phyloP scores from a whole-genome alignment of 1,140 invertebrate species.

The Drosophila nannoptera region DNA sequence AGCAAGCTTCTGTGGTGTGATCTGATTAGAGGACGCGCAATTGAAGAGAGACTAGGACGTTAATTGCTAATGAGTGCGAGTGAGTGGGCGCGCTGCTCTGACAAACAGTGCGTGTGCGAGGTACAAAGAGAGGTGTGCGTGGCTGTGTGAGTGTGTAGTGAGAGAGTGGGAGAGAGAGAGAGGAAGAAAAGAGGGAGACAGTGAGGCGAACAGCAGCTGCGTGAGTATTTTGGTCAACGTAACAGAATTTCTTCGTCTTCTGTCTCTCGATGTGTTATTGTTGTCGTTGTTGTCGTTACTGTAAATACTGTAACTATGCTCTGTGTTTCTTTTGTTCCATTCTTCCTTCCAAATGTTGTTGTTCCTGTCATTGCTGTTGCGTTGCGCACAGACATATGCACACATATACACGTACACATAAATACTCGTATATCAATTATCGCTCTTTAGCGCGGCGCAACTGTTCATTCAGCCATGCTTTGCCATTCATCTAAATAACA shows the following conservation, averaged over 20 bases:
- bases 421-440: background rate
- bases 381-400: background rate
- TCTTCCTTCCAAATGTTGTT: background rate
- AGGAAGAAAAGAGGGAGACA: constrained; percentile 7
- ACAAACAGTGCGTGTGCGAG: background rate
- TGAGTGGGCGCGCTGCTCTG: background rate
- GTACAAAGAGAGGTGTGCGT: too few species aligned
- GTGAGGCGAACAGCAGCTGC: constrained; percentile 40
- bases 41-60: constrained; percentile 12
- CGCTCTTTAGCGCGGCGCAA: background rate
- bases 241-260: constrained; percentile 32
- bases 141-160: background rate
- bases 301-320: constrained; percentile 10
- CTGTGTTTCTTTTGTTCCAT: constrained; percentile 24
- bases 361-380: background rate
- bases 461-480: background rate
- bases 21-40: background rate
- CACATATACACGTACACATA: background rate
- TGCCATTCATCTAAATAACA: background rate
- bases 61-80: background rate
- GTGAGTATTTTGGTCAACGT: constrained; percentile 64
- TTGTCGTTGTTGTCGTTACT: constrained; percentile 27
- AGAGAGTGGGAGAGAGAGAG: background rate
- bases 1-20: constrained; percentile 13
- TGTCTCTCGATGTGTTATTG: constrained; percentile 37